Evolutionary conservation across 1,140 invertebrate species (phyloP).

Genomic region (Eurytemora carolleeae): DNA sequence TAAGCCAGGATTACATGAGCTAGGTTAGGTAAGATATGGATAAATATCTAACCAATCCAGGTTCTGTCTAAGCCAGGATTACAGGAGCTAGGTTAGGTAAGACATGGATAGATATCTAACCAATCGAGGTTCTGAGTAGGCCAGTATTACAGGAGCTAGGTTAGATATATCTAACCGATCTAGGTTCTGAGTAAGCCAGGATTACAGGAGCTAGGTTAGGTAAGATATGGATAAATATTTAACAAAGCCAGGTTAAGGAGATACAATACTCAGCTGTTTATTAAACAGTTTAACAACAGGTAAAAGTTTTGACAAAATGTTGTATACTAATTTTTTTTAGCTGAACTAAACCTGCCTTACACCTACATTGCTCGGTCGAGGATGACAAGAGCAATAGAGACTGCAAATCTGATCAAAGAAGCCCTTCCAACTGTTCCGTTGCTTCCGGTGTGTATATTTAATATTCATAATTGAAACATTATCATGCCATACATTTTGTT

Average conservation of each 20-base stretch:
- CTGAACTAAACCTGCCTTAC: constrained; percentile 49
- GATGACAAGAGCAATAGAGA: constrained; percentile 80
- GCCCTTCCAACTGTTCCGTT: constrained; percentile 27
- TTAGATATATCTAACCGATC: constrained; percentile 33
- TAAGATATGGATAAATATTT: too few relatives aligned
- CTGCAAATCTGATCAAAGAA: constrained; percentile 56
- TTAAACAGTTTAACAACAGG: too few relatives aligned
- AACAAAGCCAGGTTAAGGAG: too few relatives aligned
- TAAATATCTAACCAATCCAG: too few relatives aligned
- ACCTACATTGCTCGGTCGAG: constrained; percentile 61
- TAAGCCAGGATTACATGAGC: too few relatives aligned
- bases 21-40: too few relatives aligned
- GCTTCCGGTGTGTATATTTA: not conserved
- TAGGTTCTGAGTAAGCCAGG: constrained; percentile 47
- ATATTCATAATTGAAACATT: too few relatives aligned
- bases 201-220: constrained; percentile 53
- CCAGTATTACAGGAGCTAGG: constrained; percentile 52
- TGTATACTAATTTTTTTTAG: not conserved
- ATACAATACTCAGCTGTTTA: too few relatives aligned
- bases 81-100: too few relatives aligned
- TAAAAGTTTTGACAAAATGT: too few relatives aligned
- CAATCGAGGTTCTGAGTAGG: constrained; percentile 42
- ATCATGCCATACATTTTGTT: too few relatives aligned
- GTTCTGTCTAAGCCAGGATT: too few relatives aligned
- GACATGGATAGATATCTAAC: constrained; percentile 45